A percentile compares a stretch with the other conserved stretches of the same genome.
phyloP scores from a whole-genome alignment of 2,888 invertebrate genomes.

The Oxycera nigricornis region DNA sequence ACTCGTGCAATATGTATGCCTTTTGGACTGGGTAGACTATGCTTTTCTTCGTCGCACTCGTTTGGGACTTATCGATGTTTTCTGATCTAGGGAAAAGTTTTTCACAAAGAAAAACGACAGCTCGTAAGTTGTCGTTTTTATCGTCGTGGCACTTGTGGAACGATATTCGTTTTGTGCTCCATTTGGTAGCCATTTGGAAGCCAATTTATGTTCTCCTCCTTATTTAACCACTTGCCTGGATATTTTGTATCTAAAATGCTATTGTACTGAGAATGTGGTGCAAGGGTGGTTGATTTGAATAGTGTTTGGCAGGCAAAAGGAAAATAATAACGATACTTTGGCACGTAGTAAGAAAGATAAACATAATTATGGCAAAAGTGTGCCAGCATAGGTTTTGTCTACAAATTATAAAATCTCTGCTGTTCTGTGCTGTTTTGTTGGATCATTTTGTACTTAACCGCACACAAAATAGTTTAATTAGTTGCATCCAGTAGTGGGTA shows the following conservation, averaged over 20 bases:
- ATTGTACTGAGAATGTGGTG: neutral
- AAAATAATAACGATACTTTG: neutral
- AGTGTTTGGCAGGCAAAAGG: neutral
- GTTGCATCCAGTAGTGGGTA: too few species aligned
- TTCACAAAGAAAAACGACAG: neutral
- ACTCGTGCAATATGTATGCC: neutral
- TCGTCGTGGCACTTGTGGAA: neutral
- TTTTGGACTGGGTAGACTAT: neutral
- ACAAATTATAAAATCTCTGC: too few species aligned
- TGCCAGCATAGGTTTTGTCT: too few species aligned
- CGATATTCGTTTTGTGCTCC: constrained; percentile 3
- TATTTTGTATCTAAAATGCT: neutral
- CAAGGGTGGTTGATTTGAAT: neutral
- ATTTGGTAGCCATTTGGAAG: constrained; percentile 7
- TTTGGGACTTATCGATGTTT: constrained; percentile 11
- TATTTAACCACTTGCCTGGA: neutral
- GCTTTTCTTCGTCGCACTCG: neutral
- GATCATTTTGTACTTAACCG: too few species aligned
- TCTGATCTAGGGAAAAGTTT: neutral
- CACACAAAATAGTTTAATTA: too few species aligned
- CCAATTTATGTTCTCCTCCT: neutral
- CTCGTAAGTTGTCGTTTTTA: constrained; percentile 17
- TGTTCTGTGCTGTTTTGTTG: too few species aligned
- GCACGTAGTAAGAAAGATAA: neutral
- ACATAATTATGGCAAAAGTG: neutral